Base-by-base conservation (phyloP, 2,888 invertebrate genomes). In the Parascotia fuliginaria region DNA sequence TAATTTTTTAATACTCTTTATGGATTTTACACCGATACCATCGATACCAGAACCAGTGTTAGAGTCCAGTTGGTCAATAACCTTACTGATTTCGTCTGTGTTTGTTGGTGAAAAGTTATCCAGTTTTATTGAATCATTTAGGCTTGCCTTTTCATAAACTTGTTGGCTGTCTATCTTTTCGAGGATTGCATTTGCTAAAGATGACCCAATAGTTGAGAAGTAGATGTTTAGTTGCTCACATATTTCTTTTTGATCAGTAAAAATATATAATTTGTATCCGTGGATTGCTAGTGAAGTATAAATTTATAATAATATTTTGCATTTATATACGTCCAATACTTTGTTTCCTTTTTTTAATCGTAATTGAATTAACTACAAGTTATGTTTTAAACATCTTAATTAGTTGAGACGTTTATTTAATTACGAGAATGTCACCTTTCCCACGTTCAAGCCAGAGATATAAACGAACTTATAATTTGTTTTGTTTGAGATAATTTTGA, bases 41-140 rank as follows among this genome's bases (percentile, higher is more conserved):
- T 55, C 55, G 1, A 50, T 33, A 5, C 55, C 55, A 13, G 41
- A 32, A 19, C 50, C 41, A 22, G 43, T 38, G 22, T 50, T 50
- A 14, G 40, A 9, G 12, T 54, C 40, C 14, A 48, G 13, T 4
- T 9, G 3, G 16, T 42, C 16, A 1, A 48, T 48, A 7, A 48
- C 38, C 38, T 42, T 42, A n/a, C 12, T 22, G 9, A 48, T 14
- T 24, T 42, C 48, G 1, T 14, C 16, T 16, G 2, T 5, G 19
- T 2, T 19, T 19, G 19, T 19, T 5, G 19, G 19, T 14, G 27
- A 6, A 27, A 27, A 6, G 27, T 7, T 2, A 6, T 9, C 9
- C 27, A 27, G 27, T 27, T 27, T 9, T 27, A 9, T 27, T 27
- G 3, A 3, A 7, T 3, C 9, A 9, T 27, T 27, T 27, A 9